phyloP scores from a whole-genome alignment of 2,888 invertebrate species.

The Chymomyza amoena region DNA sequence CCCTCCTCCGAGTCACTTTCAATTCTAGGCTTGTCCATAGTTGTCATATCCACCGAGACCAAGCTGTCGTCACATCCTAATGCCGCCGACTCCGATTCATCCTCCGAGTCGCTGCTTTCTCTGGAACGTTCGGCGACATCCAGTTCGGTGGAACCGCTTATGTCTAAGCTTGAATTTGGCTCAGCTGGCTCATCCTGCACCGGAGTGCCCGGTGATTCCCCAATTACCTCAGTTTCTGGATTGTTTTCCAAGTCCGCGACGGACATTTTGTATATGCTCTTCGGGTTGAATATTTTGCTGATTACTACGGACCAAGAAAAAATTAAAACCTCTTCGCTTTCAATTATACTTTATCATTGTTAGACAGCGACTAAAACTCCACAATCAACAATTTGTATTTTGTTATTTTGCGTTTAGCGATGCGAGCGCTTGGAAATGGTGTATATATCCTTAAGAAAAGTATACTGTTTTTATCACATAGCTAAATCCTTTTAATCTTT shows the following conservation, averaged over 20 bases:
- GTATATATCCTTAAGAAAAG: too few relatives aligned
- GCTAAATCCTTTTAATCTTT: too few relatives aligned
- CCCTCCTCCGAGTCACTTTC: not conserved
- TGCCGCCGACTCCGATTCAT: not conserved
- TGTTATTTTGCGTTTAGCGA: too few relatives aligned
- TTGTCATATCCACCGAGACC: conserved; percentile 23
- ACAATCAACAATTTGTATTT: too few relatives aligned
- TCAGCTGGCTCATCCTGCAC: conserved; percentile 35
- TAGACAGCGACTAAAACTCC: too few relatives aligned
- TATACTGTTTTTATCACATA: too few relatives aligned
- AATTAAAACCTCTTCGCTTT: too few relatives aligned
- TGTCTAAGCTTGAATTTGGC: conserved; percentile 34
- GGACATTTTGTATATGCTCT: conserved; percentile 23
- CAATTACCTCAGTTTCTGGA: conserved; percentile 9
- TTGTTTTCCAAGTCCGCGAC: conserved; percentile 24
- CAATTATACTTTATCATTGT: too few relatives aligned
- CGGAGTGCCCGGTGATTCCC: conserved; percentile 33
- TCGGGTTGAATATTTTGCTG: too few relatives aligned
- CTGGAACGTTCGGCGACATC: conserved; percentile 23
- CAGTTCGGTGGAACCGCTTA: conserved; percentile 45
- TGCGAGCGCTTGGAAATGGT: too few relatives aligned
- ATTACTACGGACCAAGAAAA: too few relatives aligned
- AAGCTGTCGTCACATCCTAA: conserved; percentile 20
- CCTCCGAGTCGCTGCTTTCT: conserved; percentile 24
- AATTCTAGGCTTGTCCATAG: conserved; percentile 6